Conservation (phyloP, 2,888 invertebrate genomes). For the Macrophya annulata region DNA sequence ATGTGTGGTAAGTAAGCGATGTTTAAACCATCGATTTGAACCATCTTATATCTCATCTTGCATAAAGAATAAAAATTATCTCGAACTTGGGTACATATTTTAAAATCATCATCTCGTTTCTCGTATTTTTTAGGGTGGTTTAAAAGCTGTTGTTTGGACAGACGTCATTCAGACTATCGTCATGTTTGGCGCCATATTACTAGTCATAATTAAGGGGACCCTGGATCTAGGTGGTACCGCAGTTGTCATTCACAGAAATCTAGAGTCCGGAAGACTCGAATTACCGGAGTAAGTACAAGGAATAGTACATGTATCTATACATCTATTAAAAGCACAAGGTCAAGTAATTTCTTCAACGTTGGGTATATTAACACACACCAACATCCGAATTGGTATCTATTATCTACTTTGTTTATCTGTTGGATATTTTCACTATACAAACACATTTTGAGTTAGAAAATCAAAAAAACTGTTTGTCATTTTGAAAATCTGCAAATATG, state of each 20-base stretch:
- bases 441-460: not conserved
- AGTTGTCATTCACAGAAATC: constrained; percentile 85
- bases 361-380: not conserved
- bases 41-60: constrained; percentile 31
- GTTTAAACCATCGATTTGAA: not conserved
- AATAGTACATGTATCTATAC: constrained; percentile 10
- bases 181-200: constrained; percentile 88
- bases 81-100: constrained; percentile 45
- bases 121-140: constrained; percentile 83
- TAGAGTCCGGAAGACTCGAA: constrained; percentile 87
- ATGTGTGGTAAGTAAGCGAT: constrained; percentile 85
- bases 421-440: not conserved
- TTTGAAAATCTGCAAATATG: not conserved
- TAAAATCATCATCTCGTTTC: not conserved
- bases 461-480: not conserved
- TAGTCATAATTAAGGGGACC: constrained; percentile 89
- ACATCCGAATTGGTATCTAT: constrained; percentile 7
- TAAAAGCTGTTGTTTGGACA: constrained; percentile 92
- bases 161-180: constrained; percentile 90
- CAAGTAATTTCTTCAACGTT: not conserved
- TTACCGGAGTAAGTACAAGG: constrained; percentile 83
- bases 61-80: constrained; percentile 1
- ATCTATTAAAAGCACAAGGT: not conserved
- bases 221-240: constrained; percentile 86
- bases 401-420: not conserved